Evolutionary conservation across 2,113 vertebrate species (phyloP).

Genomic region (Gopherus flavomarginatus): DNA sequence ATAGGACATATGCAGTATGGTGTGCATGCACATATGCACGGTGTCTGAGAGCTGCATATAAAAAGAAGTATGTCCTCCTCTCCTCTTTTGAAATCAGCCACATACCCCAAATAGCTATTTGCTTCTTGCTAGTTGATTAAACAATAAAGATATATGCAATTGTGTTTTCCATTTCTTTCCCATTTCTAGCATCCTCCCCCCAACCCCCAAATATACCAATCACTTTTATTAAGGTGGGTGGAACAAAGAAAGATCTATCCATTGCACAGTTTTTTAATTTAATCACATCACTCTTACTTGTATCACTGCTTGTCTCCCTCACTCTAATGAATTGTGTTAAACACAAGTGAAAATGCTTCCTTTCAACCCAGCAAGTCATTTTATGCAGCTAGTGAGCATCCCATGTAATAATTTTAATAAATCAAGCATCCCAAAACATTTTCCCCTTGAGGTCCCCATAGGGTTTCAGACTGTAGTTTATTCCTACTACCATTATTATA

Average conservation of each 20-base stretch:
- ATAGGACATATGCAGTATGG: too few species aligned
- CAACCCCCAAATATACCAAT: neutral
- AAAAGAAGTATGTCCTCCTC: rapidly evolving
- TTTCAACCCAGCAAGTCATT: neutral
- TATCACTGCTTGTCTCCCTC: neutral
- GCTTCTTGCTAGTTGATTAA: neutral
- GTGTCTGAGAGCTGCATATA: rapidly evolving
- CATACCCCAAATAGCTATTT: neutral
- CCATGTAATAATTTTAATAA: neutral
- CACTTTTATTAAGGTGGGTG: neutral
- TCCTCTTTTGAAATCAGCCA: neutral
- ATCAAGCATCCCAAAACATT: neutral
- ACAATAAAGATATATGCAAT: neutral
- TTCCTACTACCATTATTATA: neutral
- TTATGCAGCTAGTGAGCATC: neutral
- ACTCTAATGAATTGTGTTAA: neutral
- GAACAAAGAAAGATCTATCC: neutral
- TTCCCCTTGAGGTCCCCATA: neutral
- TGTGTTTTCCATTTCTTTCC: neutral
- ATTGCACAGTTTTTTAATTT: neutral
- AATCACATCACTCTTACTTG: neutral
- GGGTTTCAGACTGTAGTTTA: neutral
- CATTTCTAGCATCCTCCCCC: neutral
- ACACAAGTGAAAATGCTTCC: neutral
- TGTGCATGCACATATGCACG: neutral